Base-by-base conservation (phyloP, 2,888 invertebrate species). In the Phorcus lineatus region DNA sequence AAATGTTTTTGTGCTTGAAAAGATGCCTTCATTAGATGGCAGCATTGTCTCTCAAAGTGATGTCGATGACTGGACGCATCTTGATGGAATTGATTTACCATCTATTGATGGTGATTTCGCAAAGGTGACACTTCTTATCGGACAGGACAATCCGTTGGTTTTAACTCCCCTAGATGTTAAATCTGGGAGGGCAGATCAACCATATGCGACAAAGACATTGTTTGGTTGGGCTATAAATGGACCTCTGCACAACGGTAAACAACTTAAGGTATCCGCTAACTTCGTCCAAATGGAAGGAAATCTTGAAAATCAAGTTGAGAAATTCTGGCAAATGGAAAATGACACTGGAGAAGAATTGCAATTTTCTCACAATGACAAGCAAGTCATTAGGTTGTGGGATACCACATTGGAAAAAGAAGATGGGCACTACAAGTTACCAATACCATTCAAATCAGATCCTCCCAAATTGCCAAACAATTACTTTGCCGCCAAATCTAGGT, bases 221-320 rank as follows among this genome's bases (percentile, higher is more conserved):
- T 55, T 83, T 2, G 83, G 83, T 7, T 83, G 81, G 83, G 31
- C 77, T 9, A 54, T 81, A 1, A 81, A 81, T 67, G 83, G 83
- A 9, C 74, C 81, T 0, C 28, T 78, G 0, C 47, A 66, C 16
- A 24, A 22, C 17, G 54, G 11, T 22, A 28, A 9, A n/a, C 11
- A 52, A 2, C n/a, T 3, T 55, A n/a, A 47, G 17, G 74, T 47
- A 24, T 28, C 31, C 3, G 17, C 74, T n/a, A n/a, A n/a, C n/a
- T n/a, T n/a, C n/a, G n/a, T n/a, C n/a, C n/a, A n/a, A n/a, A n/a
- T n/a, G n/a, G 7, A 97, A 96, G 78, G 97, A 94, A 11, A 97
- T 97, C 66, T 96, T 95, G 82, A 97, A 96, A 93, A 97, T 97
- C 87, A 97, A 94, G 24, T 96, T 95, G 92, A 91, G 97, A 96